Evolutionary conservation across 2,888 invertebrate species (phyloP).

Genomic region (Drosophila affinis): DNA sequence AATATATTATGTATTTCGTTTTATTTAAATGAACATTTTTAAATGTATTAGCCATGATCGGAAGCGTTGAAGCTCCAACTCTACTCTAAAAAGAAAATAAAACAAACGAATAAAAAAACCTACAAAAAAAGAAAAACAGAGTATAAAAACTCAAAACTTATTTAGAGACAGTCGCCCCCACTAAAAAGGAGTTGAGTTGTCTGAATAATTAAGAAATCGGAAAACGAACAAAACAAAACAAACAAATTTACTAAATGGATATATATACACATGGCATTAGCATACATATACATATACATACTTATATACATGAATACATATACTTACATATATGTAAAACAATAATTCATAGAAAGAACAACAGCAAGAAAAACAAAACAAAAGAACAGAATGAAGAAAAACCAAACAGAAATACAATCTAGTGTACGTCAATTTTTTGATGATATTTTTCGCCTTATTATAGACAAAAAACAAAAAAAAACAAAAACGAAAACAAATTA

Average conservation of each 20-base stretch:
- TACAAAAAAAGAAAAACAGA: conserved; percentile 5
- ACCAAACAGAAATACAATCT: conserved; percentile 77
- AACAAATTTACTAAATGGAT: conserved; percentile 61
- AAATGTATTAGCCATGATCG: conserved; percentile 61
- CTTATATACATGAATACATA: conserved; percentile 51
- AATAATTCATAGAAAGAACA: conserved; percentile 57
- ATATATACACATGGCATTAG: conserved; percentile 41
- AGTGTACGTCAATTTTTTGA: conserved; percentile 83
- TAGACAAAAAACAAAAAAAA: conserved; percentile 56
- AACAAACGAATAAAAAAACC: conserved; percentile 16
- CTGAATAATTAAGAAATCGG: conserved; percentile 20
- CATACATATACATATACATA: conserved; percentile 14
- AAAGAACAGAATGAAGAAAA: conserved; percentile 12
- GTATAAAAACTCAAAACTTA: conserved; percentile 18
- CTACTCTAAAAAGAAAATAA: conserved; percentile 26
- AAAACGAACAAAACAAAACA: conserved; percentile 34
- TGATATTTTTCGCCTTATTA: conserved; percentile 83
- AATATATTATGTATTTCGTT: conserved; percentile 77
- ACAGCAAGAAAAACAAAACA: conserved; percentile 27
- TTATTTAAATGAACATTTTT: conserved; percentile 54
- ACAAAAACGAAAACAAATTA: conserved; percentile 15
- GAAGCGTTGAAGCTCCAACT: conserved; percentile 37
- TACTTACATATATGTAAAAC: conserved; percentile 56
- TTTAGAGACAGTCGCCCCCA: conserved; percentile 27
- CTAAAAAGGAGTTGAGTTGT: conserved; percentile 4